A percentile compares a stretch with the other conserved stretches of the same genome.
These are phyloP conservation scores for Ceyx margarethae DNA, from an alignment of 2,113 vertebrate species.

Conservation along the genomic window DNA sequence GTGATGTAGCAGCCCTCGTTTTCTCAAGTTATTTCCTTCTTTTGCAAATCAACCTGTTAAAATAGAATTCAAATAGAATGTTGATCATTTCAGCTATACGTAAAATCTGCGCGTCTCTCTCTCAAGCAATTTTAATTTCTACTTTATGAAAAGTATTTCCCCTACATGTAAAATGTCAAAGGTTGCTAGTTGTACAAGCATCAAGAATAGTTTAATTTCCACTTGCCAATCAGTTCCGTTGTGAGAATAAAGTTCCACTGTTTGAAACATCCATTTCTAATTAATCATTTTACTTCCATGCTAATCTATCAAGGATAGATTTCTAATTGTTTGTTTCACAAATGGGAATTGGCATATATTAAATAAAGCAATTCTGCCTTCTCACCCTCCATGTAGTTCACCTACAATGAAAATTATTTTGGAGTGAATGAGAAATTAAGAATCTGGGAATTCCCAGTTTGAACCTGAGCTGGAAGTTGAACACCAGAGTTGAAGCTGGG, in stretches of 20 bases:
- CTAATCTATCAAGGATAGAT: not conserved
- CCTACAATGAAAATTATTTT: not conserved
- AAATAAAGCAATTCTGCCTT: not conserved
- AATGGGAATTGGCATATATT: rapidly evolving
- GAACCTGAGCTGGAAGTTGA: not conserved
- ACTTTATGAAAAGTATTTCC: not conserved
- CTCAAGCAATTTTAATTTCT: not conserved
- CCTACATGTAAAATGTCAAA: not conserved
- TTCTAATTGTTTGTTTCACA: not conserved
- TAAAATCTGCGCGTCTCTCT: not conserved
- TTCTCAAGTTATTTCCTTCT: not conserved
- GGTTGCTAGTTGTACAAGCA: not conserved
- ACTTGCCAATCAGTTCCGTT: not conserved
- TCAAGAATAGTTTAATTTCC: not conserved
- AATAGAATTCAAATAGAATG: not conserved
- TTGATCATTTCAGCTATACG: not conserved
- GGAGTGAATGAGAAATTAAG: not conserved
- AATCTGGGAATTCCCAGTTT: not conserved
- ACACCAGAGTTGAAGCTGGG: not conserved
- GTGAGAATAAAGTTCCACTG: not conserved
- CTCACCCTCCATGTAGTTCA: not conserved
- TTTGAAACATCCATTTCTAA: not conserved
- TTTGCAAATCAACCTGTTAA: not conserved
- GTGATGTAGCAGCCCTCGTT: not conserved
- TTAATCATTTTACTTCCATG: not conserved